Evolutionary conservation across 2,797 vertebrate genomes (phyloP).

Genomic region (Choloepus didactylus): DNA sequence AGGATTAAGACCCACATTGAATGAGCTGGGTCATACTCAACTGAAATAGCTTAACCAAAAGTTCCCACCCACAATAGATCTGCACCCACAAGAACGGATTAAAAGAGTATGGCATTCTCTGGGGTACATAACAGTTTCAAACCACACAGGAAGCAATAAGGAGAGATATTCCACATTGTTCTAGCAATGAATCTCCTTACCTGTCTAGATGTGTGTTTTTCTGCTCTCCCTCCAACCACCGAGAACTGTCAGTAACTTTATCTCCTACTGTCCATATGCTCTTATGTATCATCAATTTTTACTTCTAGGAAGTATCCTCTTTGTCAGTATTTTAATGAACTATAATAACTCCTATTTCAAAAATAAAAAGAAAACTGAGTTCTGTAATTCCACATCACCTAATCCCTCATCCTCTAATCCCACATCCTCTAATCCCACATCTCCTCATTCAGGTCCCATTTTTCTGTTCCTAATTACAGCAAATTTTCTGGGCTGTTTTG

Average conservation of each 20-base stretch:
- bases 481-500: not conserved
- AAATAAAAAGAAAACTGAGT: not conserved
- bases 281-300: not conserved
- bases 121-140: too few relatives aligned
- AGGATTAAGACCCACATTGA: too few relatives aligned
- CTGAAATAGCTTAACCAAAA: too few relatives aligned
- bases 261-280: not conserved
- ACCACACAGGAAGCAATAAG: not conserved
- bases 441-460: not conserved
- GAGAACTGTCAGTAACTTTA: not conserved
- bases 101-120: too few relatives aligned
- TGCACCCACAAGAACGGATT: too few relatives aligned
- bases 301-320: not conserved
- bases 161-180: not conserved
- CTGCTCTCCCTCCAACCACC: not conserved
- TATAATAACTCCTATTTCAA: not conserved
- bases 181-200: not conserved
- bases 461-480: slow-evolving; percentile 7
- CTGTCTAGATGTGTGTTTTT: not conserved
- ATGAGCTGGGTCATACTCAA: too few relatives aligned
- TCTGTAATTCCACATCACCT: not conserved
- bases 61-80: too few relatives aligned
- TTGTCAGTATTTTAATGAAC: not conserved
- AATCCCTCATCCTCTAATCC: not conserved
- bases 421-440: not conserved